Percentiles rank a stretch among this genome's conserved stretches.
Evolutionary conservation across 2,888 invertebrate genomes (phyloP).

Genomic region (Drosophila eohydei): DNA sequence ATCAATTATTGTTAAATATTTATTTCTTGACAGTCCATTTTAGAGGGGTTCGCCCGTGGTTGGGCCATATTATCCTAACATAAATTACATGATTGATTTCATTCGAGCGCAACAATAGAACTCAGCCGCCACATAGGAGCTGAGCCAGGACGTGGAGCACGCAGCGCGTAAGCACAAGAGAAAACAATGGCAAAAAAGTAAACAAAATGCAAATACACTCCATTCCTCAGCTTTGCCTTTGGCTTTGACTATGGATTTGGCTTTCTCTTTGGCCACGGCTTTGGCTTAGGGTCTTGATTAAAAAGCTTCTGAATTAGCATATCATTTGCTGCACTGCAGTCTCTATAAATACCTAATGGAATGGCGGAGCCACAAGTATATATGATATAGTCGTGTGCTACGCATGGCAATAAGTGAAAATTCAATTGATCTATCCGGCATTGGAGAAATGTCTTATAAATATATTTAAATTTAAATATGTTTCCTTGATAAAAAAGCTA

Average conservation of each 20-base stretch:
- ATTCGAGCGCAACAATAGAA: constrained; percentile 60
- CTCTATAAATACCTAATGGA: constrained; percentile 56
- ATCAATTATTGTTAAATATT: constrained; percentile 81
- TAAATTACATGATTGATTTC: constrained; percentile 84
- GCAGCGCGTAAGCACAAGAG: constrained; percentile 48
- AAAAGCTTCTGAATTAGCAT: constrained; percentile 77
- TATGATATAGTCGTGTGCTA: neutral
- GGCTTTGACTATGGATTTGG: constrained; percentile 31
- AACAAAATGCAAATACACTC: constrained; percentile 74
- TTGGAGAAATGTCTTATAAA: neutral
- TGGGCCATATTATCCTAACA: constrained; percentile 76
- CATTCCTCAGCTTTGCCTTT: constrained; percentile 28
- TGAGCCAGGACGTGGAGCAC: constrained; percentile 21
- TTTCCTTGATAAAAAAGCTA: neutral
- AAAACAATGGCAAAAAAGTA: constrained; percentile 66
- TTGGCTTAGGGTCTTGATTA: constrained; percentile 69
- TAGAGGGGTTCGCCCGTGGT: constrained; percentile 29
- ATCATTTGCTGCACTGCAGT: constrained; percentile 63
- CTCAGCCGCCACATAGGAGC: constrained; percentile 11
- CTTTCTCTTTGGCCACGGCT: constrained; percentile 35
- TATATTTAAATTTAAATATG: neutral
- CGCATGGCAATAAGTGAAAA: neutral
- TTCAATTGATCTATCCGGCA: neutral
- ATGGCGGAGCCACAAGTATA: neutral
- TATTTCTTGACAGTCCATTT: constrained; percentile 76